Evolutionary conservation across 2,888 invertebrate genomes (phyloP), one percentile per base, ranked within the genome.

Genomic region (Sphecodes monilicornis): DNA sequence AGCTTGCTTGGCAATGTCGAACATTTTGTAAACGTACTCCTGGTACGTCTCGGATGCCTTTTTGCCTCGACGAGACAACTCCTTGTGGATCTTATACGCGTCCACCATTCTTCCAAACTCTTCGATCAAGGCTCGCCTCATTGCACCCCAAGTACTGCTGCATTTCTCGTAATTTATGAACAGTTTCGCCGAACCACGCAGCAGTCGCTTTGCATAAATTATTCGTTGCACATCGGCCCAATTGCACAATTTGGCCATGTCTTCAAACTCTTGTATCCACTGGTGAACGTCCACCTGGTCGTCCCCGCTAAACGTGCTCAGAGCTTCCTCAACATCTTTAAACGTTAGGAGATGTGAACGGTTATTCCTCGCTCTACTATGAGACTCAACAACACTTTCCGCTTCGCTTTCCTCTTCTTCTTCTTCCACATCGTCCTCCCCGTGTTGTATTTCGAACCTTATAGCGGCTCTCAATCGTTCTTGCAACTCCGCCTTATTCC

Each of bases 1-100:
- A 1, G 72, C 83, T 32, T 83, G 77, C 3, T 81, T 26, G 3
- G 74, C 85, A 26, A 75, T 75, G 1, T 18, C n/a, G 18, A 70
- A 43, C 64, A 70, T 76, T 4, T 29, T 3, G 46, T 75, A 75
- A n/a, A 75, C 16, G 16, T 75, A 75, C 29, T 75, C 66, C 18
- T 75, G 75, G 3, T 66, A 75, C 36, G 43, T 64, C 6, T 75
- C 66, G 18, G 22, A 36, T 16, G 3, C 1, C 11, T n/a, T 66
- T 29, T 75, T 46, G 1, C 1, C 29, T 29, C 73, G 32, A 0
- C 36, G 39, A 5, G 36, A n/a, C 16, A 73, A n/a, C 36, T 72
- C 54, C 6, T 26, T 57, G n/a, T 72, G 72, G n/a, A 72, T 72
- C 1, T 72, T 29, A 26, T 72, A 36, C 0, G 29, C n/a, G 16